These are phyloP conservation scores for Danio aesculapii DNA, from an alignment of 2,797 vertebrate genomes.

Conservation along the genomic window DNA sequence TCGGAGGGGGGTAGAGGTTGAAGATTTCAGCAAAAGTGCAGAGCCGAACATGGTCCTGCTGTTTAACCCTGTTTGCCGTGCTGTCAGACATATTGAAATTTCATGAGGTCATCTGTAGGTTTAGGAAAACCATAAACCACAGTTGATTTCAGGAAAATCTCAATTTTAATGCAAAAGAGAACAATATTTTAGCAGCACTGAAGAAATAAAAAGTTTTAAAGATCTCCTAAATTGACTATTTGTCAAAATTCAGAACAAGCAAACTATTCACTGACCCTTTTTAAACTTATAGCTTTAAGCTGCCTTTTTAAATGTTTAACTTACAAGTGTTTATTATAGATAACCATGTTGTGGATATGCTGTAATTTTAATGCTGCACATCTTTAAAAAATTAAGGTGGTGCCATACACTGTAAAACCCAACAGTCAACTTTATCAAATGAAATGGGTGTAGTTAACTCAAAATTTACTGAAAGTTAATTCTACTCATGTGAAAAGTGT, in stretches of 20 bases:
- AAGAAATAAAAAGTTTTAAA: not conserved
- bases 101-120: constrained; percentile 29
- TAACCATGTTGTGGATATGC: not conserved
- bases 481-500: too few species aligned
- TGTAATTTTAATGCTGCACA: not conserved
- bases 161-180: constrained; percentile 9
- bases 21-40: constrained; percentile 40
- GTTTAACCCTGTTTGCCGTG: constrained; percentile 45
- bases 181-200: constrained; percentile 7
- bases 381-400: too few species aligned
- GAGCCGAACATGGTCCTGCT: constrained; percentile 22
- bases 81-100: constrained; percentile 19
- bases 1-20: constrained; percentile 32
- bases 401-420: too few species aligned
- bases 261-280: not conserved
- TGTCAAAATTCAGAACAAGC: not conserved
- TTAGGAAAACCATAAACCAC: not conserved
- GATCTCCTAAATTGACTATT: constrained; percentile 8
- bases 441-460: too few species aligned
- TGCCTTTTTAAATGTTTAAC: not conserved
- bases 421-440: too few species aligned
- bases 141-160: not conserved
- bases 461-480: too few species aligned
- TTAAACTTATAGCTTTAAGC: not conserved
- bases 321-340: not conserved